Base-by-base conservation (phyloP, 2,113 vertebrate genomes). In the Cathartes aura region DNA sequence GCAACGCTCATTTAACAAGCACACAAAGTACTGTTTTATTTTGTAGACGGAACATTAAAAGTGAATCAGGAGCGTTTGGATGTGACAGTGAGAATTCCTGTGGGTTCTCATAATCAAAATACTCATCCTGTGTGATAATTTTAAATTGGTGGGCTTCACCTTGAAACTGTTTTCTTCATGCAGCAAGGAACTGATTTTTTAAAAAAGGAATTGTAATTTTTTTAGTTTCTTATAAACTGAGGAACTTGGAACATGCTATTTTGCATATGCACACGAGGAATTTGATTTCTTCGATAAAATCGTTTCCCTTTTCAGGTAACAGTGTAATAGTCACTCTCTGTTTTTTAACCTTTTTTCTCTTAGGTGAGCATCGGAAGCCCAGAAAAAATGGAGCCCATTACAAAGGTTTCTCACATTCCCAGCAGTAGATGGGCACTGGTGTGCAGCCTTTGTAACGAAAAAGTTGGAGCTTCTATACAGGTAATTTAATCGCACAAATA, bases 381-480 rank as follows among this genome's bases (percentile, higher is more conserved):
- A 0, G 99, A 99, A 98, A 99, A 99, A 98, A 99, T 99, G 99
- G 99, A 99, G 93, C 99, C 99, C 6, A 99, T 99, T 96, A 99
- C 99, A n/a, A 99, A 99, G 94, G 98, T 99, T 96, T 99, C 99
- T 21, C 99, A 99, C 93, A 99, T 99, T 96, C 99, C 99, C 96
- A 99, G 99, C 97, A 99, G 99, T 94, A 98, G 99, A 79, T 99
- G 99, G 99, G 99, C 99, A 15, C 98, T 99, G 47, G 98, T 99
- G 87, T 99, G 99, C 98, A 99, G 99, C 95, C 98, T 99, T 81
- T 99, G 99, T 95, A 99, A 99, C 82, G 99, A 99, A 96, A 99
- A 99, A 97, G 98, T 99, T 3, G 99, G 99, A 83, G 99, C 99
- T 48, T 99, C 99, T 71, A 99, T 99, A 87, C 99, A 99, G 99